Evolutionary conservation across 2,113 vertebrate species (phyloP).

Genomic region (Corythoichthys haematopterus): DNA sequence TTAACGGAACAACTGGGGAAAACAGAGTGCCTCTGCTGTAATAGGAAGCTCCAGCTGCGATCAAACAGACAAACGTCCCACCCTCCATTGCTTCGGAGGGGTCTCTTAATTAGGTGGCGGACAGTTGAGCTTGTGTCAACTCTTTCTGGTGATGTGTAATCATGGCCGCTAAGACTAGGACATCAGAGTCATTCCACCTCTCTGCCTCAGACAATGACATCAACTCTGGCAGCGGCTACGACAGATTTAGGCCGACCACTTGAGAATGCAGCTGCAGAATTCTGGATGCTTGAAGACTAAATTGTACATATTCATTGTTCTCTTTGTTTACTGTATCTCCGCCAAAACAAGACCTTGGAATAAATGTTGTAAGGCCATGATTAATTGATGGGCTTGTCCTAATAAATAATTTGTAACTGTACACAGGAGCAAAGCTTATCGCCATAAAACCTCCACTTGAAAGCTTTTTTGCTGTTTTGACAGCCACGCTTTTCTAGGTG

Average conservation of each 20-base stretch:
- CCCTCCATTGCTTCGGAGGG: slow-evolving; percentile 23
- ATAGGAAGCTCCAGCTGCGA: slow-evolving; percentile 54
- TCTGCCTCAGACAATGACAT: slow-evolving; percentile 18
- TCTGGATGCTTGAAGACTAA: slow-evolving; percentile 13
- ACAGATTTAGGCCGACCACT: slow-evolving; percentile 36
- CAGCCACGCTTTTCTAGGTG: not conserved
- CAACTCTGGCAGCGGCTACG: slow-evolving; percentile 9
- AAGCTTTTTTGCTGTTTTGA: slow-evolving; percentile 11
- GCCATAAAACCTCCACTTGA: slow-evolving; percentile 7
- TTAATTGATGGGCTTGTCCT: slow-evolving; percentile 34
- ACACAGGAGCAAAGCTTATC: slow-evolving; percentile 1
- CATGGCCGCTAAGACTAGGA: slow-evolving; percentile 14
- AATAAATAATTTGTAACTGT: slow-evolving; percentile 41
- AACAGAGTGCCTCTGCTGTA: slow-evolving; percentile 29
- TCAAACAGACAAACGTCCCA: slow-evolving; percentile 42
- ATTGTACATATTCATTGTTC: not conserved
- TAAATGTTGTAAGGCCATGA: slow-evolving; percentile 23
- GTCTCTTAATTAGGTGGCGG: slow-evolving; percentile 48
- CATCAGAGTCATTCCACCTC: slow-evolving; percentile 27
- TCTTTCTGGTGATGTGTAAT: not conserved
- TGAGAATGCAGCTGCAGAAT: slow-evolving; percentile 44
- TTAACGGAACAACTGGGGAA: slow-evolving; percentile 18
- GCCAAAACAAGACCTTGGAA: slow-evolving; percentile 1
- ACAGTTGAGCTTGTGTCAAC: slow-evolving; percentile 34
- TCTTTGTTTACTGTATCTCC: not conserved